Conservation (phyloP, 2,113 vertebrate species). For the Vulpes vulpes region DNA sequence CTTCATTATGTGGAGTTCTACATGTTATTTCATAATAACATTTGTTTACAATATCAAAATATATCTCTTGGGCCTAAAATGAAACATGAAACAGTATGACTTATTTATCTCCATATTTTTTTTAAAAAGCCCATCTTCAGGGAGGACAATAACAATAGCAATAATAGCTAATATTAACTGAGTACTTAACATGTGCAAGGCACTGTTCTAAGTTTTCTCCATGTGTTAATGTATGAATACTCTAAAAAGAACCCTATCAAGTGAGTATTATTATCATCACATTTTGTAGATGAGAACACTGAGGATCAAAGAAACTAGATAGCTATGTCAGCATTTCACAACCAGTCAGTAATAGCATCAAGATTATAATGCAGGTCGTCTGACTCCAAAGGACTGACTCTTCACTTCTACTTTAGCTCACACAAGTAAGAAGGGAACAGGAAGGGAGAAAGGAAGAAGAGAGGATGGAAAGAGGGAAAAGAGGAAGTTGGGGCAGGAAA, state of each 20-base stretch:
- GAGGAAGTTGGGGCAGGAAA: accelerated
- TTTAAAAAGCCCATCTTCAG: background rate
- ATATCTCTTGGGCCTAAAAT: slow-evolving; percentile 1
- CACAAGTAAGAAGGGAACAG: background rate
- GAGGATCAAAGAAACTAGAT: background rate
- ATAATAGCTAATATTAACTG: background rate
- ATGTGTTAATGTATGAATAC: background rate
- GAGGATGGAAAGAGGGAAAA: background rate
- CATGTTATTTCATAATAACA: background rate
- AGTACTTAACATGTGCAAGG: background rate
- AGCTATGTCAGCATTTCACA: background rate
- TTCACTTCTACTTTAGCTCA: background rate
- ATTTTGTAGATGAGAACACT: background rate
- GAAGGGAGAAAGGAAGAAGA: background rate
- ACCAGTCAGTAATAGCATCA: background rate
- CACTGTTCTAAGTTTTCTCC: background rate
- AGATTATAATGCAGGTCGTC: background rate
- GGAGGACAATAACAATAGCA: background rate
- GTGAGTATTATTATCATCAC: background rate
- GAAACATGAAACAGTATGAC: background rate
- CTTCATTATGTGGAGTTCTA: too few relatives aligned
- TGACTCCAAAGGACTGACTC: background rate
- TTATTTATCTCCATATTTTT: background rate
- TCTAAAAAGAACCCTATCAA: background rate
- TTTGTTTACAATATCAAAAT: slow-evolving; percentile 14